Evolutionary conservation across 2,797 vertebrate genomes (phyloP).

Genomic region (Melanogrammus aeglefinus): DNA sequence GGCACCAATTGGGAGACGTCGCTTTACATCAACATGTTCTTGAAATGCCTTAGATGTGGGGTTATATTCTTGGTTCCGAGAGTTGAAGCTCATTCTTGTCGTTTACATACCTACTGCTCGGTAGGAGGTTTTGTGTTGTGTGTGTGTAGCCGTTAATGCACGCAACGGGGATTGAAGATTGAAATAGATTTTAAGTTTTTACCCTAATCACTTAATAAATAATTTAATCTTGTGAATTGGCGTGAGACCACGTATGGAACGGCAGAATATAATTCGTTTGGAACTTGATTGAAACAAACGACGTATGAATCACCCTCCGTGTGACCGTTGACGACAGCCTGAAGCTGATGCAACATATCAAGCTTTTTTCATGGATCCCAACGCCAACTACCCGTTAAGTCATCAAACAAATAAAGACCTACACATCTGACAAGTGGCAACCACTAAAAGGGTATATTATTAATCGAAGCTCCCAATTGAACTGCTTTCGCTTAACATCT

Average conservation of each 20-base stretch:
- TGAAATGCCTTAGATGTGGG: neutral
- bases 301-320: neutral
- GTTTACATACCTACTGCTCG: no score
- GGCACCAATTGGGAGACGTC: no score
- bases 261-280: neutral
- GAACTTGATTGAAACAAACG: neutral
- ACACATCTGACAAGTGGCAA: neutral
- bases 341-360: neutral
- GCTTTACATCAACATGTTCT: constrained; percentile 39
- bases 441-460: neutral
- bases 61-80: neutral
- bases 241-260: no score
- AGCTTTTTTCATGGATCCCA: neutral
- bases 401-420: neutral
- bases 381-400: neutral
- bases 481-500: no score
- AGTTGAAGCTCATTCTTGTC: no score
- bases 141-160: no score
- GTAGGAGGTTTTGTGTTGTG: no score
- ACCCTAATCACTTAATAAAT: no score
- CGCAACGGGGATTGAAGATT: neutral
- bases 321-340: neutral
- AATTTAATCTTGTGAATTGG: no score
- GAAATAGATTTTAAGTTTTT: no score
- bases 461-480: no score